These are phyloP conservation scores for Oscheius sp. DNA, from an alignment of 1,140 invertebrate genomes.

Conservation along the genomic window DNA sequence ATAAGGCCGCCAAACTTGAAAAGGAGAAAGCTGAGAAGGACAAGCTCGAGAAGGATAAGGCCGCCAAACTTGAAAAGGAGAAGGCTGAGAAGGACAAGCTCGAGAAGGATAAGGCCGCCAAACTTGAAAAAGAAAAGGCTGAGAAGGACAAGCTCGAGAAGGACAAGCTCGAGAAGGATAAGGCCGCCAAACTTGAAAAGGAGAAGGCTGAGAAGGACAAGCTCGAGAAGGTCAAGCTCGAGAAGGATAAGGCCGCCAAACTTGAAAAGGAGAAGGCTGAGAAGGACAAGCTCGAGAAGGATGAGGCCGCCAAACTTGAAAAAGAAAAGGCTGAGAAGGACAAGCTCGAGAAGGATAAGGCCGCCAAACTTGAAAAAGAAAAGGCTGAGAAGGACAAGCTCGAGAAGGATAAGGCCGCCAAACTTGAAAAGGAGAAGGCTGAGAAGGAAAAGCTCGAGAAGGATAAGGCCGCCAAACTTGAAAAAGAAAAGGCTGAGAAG, in stretches of 20 bases:
- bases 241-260: conserved; percentile 4
- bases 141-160: conserved; percentile 4
- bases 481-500: not conserved
- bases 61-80: not conserved
- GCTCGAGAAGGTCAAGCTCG: not conserved
- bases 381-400: not conserved
- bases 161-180: not conserved
- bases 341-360: not conserved
- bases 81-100: not conserved
- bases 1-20: not conserved
- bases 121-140: too few species aligned
- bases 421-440: not conserved
- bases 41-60: conserved; percentile 1
- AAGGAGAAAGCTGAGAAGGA: not conserved
- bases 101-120: not conserved
- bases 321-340: not conserved
- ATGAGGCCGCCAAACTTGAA: not conserved
- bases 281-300: not conserved
- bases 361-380: too few species aligned
- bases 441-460: not conserved
- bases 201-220: not conserved
- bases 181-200: not conserved
- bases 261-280: not conserved
- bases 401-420: not conserved
- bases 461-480: not conserved